phyloP scores from a whole-genome alignment of 2,888 invertebrate genomes.

The Thysanoteuthis rhombus region DNA sequence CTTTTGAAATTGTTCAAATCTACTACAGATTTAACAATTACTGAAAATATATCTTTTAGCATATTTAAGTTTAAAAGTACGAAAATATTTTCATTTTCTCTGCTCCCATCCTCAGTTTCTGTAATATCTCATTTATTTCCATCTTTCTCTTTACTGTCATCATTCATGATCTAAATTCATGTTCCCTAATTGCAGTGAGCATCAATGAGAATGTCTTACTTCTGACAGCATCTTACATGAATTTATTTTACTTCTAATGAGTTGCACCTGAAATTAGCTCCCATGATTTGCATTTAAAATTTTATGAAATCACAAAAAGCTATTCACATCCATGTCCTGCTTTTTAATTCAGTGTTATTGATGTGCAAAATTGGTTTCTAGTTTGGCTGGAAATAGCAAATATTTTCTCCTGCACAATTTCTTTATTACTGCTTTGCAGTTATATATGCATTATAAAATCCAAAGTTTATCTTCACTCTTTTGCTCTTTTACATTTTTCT shows the following conservation, averaged over 20 bases:
- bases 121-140: neutral
- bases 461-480: neutral
- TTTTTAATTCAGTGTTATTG: neutral
- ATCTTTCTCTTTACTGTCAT: neutral
- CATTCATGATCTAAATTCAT: neutral
- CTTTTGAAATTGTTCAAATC: neutral
- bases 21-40: neutral
- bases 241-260: neutral
- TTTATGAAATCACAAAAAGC: neutral
- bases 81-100: neutral
- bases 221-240: neutral
- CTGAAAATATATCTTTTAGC: neutral
- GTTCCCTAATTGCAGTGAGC: neutral
- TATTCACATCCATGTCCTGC: neutral
- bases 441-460: neutral
- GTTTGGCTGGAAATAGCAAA: neutral
- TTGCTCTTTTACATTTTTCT: neutral
- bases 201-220: neutral
- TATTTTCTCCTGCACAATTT: neutral
- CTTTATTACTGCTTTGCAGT: neutral
- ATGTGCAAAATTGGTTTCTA: constrained; percentile 12
- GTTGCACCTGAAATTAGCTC: neutral
- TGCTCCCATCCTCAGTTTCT: neutral
- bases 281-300: neutral
- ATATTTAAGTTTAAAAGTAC: neutral